Base-by-base conservation (phyloP, 2,888 invertebrate species). In the Pandemis corylana region DNA sequence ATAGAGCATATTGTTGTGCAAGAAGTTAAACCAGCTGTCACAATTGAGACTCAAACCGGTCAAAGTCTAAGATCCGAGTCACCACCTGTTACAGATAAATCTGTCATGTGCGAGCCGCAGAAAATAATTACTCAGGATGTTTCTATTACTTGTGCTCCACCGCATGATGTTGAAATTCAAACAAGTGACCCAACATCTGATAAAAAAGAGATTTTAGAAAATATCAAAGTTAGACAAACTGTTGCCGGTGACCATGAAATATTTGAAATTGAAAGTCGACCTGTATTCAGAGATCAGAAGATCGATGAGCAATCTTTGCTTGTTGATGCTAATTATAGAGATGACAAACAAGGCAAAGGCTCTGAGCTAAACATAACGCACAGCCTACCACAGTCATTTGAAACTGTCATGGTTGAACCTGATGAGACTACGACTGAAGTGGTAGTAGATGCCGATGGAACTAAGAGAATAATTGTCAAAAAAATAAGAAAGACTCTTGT, bases 351-450 rank as follows among this genome's bases (percentile, higher is more conserved):
- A 7, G 89, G 90, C 20, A 95, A 95, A 84, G 95, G 96, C 70
- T 96, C 97, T 0, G 96, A 97, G 81, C 86, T 97, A 15, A 96
- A 96, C 81, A 97, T 97, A 51, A 95, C 96, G 9, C 97, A 97
- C 83, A 96, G 96, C 68, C 91, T 96, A 46, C 97, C 97, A 0
- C 96, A 97, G 81, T 95, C 97, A 0, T 97, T 97, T 83, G 97
- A 97, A 89, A 97, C 97, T 0, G 95, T 97, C 5, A 96, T 97
- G 85, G 96, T 97, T 0, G 97, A 97, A 86, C 97, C 97, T 0
- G 97, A 97, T 86, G 97, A 97, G 85, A 97, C 97, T 1, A 97
- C 97, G 0, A 97, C 97, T 0, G 97, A 97, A 90, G 96, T 97
- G 4, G 95, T 97, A n/a, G 95, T 96, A 0, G 97, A 97, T 82